Base-by-base conservation (phyloP, 2,797 vertebrate genomes). In the Silurus lanzhouensis region DNA sequence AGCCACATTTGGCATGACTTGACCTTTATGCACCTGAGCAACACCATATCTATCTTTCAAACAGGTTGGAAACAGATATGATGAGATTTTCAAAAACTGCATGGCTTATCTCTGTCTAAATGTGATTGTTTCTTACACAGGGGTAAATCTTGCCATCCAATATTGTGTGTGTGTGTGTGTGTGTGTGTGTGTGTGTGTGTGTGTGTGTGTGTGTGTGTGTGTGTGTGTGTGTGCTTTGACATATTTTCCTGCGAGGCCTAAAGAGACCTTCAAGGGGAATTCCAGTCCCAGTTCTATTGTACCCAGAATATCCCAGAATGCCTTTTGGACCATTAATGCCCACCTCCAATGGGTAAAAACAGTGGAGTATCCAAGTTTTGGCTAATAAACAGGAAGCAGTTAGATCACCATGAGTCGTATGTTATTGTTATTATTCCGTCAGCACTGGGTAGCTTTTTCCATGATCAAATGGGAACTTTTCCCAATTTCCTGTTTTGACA, bases 331-430 rank as follows among this genome's bases (percentile, higher is more conserved):
- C 61, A 77, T 60, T 44, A 55, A 85, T 86, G 90, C 91, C 85
- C 90, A 90, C 85, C 90, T 84, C 67, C 46, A 90, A 90, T 87
- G 88, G 90, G 89, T 94, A 89, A 93, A 93, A 89, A 93, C 89
- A 88, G 88, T 92, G 92, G 38, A 72, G 87, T 58, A 64, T 55
- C 89, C 88, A 87, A 83, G n/a, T 88, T 67, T 90, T 88, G 91
- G 92, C 92, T 92, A 90, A 94, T 92, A 89, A 93, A 93, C 93
- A 93, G 94, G 94, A 95, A 93, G 92, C 93, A 93, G 92, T 94
- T 94, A 94, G 92, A 91, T 91, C 91, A 72, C 88, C 88, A 81
- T 90, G 84, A 89, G 63, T 88, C 88, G 90, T 92, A 90, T 93
- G 92, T 94, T 94, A 94, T 95, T 94, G 93, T 94, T 92, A 91